A percentile compares a stretch with the other conserved stretches of the same genome.
Evolutionary conservation across 2,113 vertebrate species (phyloP).

Genomic region (Mus musculus): DNA sequence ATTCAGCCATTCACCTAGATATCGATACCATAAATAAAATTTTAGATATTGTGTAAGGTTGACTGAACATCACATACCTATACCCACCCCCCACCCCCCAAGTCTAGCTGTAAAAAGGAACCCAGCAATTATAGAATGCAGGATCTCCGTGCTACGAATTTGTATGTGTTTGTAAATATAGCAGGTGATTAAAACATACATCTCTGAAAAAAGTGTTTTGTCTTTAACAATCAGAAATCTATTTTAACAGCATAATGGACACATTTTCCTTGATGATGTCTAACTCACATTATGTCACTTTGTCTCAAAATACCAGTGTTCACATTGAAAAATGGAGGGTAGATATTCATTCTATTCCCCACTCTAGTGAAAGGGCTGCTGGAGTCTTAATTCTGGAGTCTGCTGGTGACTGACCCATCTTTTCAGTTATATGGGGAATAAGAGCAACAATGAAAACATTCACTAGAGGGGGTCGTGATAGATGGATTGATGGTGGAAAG

Average conservation of each 20-base stretch:
- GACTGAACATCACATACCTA: not conserved
- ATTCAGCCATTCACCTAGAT: conserved; percentile 69
- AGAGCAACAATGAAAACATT: not conserved
- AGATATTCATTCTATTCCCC: not conserved
- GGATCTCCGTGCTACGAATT: not conserved
- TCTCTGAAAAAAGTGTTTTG: not conserved
- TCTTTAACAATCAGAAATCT: not conserved
- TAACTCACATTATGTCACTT: not conserved
- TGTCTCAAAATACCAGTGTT: not conserved
- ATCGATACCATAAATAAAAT: conserved; percentile 47
- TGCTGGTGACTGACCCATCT: not conserved
- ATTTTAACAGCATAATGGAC: not conserved
- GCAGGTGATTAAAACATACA: conserved; percentile 9
- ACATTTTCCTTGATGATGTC: not conserved
- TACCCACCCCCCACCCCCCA: not conserved
- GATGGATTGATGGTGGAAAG: not conserved
- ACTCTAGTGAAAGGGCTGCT: not conserved
- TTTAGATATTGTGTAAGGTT: conserved; percentile 47
- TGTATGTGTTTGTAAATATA: not conserved
- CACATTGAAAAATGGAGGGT: not conserved
- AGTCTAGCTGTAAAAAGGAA: conserved; percentile 41
- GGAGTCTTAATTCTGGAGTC: not conserved
- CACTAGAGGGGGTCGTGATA: not conserved
- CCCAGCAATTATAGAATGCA: not conserved
- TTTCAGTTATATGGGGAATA: not conserved